A percentile compares a stretch with the other conserved stretches of the same genome.
phyloP scores from a whole-genome alignment of 1,140 invertebrate genomes.

The Amphibalanus amphitrite region DNA sequence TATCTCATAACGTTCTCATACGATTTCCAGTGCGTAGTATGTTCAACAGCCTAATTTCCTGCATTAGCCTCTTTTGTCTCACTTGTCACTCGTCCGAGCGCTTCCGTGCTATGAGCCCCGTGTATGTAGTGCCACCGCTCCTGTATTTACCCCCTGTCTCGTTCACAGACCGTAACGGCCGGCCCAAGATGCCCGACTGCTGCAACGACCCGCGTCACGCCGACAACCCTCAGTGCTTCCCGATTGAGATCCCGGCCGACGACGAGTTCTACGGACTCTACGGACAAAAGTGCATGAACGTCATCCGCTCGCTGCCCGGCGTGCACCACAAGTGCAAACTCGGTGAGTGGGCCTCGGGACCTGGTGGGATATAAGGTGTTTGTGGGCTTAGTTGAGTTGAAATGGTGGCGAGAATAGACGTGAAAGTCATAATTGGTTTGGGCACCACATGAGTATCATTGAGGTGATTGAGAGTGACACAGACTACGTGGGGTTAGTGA shows the following conservation, averaged over 20 bases:
- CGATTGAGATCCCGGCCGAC: constrained; percentile 71
- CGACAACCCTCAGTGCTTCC: constrained; percentile 81
- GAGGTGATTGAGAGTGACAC: background rate
- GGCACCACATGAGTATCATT: background rate
- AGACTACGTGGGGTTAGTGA: background rate
- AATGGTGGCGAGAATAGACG: too few species aligned
- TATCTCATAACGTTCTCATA: too few species aligned
- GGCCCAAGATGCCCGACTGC: constrained; percentile 20
- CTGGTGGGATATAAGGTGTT: background rate
- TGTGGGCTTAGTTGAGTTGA: background rate
- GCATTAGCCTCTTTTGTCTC: constrained; percentile 1
- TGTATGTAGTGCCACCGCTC: background rate
- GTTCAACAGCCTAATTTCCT: too few species aligned
- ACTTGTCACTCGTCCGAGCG: background rate
- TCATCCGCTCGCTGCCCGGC: constrained; percentile 31
- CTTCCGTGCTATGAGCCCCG: background rate
- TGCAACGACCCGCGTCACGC: too few species aligned
- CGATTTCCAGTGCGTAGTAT: background rate
- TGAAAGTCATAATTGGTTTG: background rate
- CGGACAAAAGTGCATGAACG: constrained; percentile 33
- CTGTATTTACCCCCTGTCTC: background rate
- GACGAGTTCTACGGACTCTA: too few species aligned
- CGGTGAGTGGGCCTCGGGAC: constrained; percentile 23
- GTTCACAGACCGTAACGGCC: background rate
- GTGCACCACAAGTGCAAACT: constrained; percentile 31